Percentiles rank a stretch among this genome's conserved stretches.
Conservation (phyloP, 2,113 vertebrate genomes). For the Austrofundulus limnaeus region DNA sequence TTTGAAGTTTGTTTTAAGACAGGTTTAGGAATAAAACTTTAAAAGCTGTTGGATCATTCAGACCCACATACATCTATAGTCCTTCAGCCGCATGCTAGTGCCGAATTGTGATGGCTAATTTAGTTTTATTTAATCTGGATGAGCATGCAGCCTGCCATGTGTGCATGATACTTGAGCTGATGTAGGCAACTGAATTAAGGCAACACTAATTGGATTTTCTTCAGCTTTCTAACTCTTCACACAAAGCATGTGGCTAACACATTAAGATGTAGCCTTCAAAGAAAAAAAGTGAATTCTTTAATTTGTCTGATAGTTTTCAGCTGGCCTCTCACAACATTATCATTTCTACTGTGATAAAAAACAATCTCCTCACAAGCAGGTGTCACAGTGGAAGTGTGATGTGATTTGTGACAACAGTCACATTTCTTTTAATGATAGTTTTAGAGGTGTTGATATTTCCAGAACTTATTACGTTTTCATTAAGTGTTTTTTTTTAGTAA, state of each 20-base stretch:
- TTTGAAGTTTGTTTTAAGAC: conserved; percentile 1
- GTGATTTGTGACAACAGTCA: not conserved
- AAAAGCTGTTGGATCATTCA: conserved; percentile 46
- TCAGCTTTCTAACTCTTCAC: conserved; percentile 22
- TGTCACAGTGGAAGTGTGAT: conserved; percentile 19
- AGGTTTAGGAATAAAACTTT: conserved; percentile 14
- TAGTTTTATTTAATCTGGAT: conserved; percentile 34
- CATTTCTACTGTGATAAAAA: conserved; percentile 15
- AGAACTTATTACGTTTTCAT: not conserved
- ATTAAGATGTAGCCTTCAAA: not conserved
- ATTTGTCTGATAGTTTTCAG: conserved; percentile 21
- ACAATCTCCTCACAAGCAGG: conserved; percentile 17
- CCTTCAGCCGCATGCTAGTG: conserved; percentile 28
- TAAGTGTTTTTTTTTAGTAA: not conserved
- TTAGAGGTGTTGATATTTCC: not conserved
- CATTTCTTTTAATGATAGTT: not conserved
- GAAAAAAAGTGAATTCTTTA: conserved; percentile 15
- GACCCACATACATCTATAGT: conserved; percentile 51
- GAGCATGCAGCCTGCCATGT: conserved; percentile 21
- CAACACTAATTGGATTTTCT: conserved; percentile 57
- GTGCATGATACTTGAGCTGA: conserved; percentile 19
- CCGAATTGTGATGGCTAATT: not conserved
- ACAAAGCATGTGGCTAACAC: conserved; percentile 7
- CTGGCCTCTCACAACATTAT: conserved; percentile 5
- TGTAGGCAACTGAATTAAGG: conserved; percentile 53